Evolutionary conservation across 2,113 vertebrate species (phyloP).

Genomic region (Etheostoma spectabile): DNA sequence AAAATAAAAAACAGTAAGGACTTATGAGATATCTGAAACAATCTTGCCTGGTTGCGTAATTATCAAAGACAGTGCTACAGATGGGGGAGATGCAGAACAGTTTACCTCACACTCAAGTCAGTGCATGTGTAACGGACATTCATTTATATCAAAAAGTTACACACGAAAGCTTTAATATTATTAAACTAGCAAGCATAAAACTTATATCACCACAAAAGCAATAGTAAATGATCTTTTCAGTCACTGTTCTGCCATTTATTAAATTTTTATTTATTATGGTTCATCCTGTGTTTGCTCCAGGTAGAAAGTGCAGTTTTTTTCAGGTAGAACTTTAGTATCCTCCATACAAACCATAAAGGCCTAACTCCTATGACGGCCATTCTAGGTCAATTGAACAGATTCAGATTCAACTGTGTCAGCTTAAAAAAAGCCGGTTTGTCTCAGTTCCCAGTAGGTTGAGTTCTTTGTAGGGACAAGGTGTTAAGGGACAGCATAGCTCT

Average conservation of each 20-base stretch:
- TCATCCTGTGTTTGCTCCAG: neutral
- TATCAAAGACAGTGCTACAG: too few relatives aligned
- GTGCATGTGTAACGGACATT: too few relatives aligned
- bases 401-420: slow-evolving; percentile 10
- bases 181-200: neutral
- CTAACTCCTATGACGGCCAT: neutral
- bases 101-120: too few relatives aligned
- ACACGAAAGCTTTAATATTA: neutral
- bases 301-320: neutral
- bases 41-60: too few relatives aligned
- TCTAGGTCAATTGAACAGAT: slow-evolving; percentile 22
- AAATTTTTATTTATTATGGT: neutral
- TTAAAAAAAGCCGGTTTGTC: slow-evolving; percentile 33
- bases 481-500: neutral
- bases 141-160: too few relatives aligned
- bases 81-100: too few relatives aligned
- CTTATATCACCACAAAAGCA: neutral
- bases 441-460: neutral
- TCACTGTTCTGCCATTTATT: neutral
- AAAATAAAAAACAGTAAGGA: too few relatives aligned
- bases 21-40: too few relatives aligned
- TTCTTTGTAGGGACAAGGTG: neutral
- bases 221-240: neutral
- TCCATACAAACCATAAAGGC: neutral
- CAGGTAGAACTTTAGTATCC: neutral